phyloP scores from a whole-genome alignment of 2,888 invertebrate genomes.

The Tachina fera region DNA sequence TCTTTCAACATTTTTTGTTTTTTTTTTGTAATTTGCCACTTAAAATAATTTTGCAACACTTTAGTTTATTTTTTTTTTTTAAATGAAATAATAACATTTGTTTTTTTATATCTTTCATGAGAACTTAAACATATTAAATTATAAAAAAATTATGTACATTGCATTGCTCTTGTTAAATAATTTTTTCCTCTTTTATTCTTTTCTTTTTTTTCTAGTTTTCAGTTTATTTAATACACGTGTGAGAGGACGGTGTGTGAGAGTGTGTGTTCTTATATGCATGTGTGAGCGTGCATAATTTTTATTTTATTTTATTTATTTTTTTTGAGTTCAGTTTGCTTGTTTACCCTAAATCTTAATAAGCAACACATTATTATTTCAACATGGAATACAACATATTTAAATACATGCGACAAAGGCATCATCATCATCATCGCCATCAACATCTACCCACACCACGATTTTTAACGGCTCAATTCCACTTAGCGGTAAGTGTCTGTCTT shows the following conservation, averaged over 20 bases:
- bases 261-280: conserved; percentile 14
- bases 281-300: conserved; percentile 43
- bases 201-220: background rate
- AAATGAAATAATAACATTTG: conserved; percentile 22
- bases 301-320: background rate
- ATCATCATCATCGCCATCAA: background rate
- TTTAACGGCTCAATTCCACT: conserved; percentile 69
- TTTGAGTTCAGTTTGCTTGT: conserved; percentile 31
- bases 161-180: conserved; percentile 34
- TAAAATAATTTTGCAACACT: conserved; percentile 60
- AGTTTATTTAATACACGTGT: conserved; percentile 15
- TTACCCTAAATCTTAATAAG: conserved; percentile 51
- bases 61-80: conserved; percentile 14
- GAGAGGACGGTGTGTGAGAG: background rate
- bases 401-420: conserved; percentile 61
- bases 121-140: background rate
- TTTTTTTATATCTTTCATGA: conserved; percentile 22
- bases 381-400: conserved; percentile 64
- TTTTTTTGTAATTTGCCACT: conserved; percentile 5
- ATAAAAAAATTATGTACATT: background rate
- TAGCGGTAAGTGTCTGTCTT: conserved; percentile 65
- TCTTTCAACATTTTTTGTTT: background rate
- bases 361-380: conserved; percentile 34
- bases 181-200: conserved; percentile 9
- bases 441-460: conserved; percentile 53